Base-by-base conservation (phyloP, 2,113 vertebrate species). In the Oncorhynchus gorbuscha region DNA sequence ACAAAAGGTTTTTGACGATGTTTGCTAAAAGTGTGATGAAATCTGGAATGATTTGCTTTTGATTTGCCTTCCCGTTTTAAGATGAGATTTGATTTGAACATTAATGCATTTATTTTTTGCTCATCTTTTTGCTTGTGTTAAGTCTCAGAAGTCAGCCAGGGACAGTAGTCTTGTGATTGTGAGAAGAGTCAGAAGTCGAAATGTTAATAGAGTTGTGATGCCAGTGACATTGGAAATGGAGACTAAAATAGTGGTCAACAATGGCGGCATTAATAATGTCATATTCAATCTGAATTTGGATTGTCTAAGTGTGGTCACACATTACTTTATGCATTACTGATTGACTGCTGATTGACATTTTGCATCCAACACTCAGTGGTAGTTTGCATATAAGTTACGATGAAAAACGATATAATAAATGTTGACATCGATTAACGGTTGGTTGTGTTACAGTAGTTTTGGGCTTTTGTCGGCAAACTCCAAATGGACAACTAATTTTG, bases 51-150 rank as follows among this genome's bases (percentile, higher is more conserved):
- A 24, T 48, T 26, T 51, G n/a, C 39, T 22, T 71, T 71, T 26
- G 51, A 55, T 61, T 72, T 72, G 51, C 51, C 51, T 72, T 72
- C 67, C 66, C 16, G 18, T 69, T 69, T 39, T 35, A n/a, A 69
- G 67, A 28, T 4, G 16, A 32, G 65, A 32, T 67, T 55, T 28
- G 22, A 59, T 72, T 72, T 12, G 16, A 59, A 22, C 20, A 70
- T 70, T 35, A 35, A 20, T 69, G 5, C 20, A 14, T 20, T 48
- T 45, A 1, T 4, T 48, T 49, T 3, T 48, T 70, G 7, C 28
- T 62, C 67, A 5, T 51, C 66, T 28, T 67, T 49, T 12, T 13
- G 20, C 30, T 62, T 71, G 3, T 49, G 49, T 51, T n/a, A 28
- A 26, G 20, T 70, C 45, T 70, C 13, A 26, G 35, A 64, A 74